phyloP scores from a whole-genome alignment of 2,113 vertebrate genomes.

The Scytalopus superciliaris region DNA sequence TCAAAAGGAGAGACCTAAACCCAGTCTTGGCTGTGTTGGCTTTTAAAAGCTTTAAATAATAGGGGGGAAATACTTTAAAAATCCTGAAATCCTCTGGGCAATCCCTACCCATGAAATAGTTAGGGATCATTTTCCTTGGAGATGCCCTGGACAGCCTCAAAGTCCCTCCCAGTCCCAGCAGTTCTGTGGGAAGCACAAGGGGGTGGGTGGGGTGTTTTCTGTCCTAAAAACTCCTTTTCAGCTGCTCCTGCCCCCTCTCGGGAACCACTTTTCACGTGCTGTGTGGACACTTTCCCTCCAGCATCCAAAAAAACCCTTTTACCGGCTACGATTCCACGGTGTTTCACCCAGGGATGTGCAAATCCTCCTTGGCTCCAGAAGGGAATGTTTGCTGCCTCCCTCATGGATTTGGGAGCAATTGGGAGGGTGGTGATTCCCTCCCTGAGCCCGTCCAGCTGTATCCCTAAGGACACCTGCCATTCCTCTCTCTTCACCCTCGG shows the following conservation, averaged over 20 bases:
- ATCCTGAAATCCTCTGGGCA: not conserved
- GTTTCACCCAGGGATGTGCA: not conserved
- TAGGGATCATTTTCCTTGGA: not conserved
- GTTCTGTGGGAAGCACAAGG: not conserved
- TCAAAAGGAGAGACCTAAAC: not conserved
- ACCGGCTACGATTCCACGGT: too few species aligned
- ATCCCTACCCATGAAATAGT: rapidly evolving
- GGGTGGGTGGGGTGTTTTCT: too few species aligned
- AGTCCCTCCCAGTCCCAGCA: not conserved
- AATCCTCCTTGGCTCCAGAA: not conserved
- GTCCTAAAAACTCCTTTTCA: not conserved
- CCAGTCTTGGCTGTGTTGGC: not conserved
- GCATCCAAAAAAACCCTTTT: not conserved
- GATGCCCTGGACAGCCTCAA: not conserved
- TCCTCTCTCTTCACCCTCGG: too few species aligned
- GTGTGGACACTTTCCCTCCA: not conserved
- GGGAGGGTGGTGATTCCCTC: not conserved
- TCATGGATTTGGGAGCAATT: not conserved
- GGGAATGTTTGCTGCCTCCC: not conserved
- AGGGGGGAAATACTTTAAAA: not conserved
- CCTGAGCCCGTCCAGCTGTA: not conserved
- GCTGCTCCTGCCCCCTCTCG: not conserved
- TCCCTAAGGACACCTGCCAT: not conserved
- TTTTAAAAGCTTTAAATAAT: not conserved
- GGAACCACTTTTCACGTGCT: not conserved